Conservation (phyloP, 2,113 vertebrate species). For the Desmodus rotundus region DNA sequence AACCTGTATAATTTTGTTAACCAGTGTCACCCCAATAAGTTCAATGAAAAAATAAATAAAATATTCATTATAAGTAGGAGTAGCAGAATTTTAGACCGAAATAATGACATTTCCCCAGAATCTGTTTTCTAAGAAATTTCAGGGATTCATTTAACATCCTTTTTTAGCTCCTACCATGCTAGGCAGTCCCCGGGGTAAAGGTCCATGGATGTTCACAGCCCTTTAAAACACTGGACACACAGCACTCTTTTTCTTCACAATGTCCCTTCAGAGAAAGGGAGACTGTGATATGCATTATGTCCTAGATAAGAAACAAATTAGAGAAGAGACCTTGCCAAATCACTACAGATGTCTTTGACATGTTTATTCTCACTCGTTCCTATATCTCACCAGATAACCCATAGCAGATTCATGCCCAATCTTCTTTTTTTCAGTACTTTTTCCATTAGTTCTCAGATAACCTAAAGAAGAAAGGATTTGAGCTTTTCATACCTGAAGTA, state of each 20-base stretch:
- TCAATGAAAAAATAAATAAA: too few species aligned
- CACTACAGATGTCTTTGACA: neutral
- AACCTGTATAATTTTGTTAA: too few species aligned
- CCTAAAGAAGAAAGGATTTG: neutral
- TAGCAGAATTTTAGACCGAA: conserved; percentile 39
- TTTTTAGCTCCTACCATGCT: neutral
- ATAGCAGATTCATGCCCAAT: neutral
- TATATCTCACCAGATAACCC: neutral
- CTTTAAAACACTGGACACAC: neutral
- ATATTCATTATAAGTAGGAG: conserved; percentile 27
- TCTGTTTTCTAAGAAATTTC: neutral
- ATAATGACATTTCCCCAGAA: neutral
- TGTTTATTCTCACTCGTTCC: neutral
- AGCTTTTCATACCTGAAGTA: neutral
- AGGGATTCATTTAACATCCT: neutral
- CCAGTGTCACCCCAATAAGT: too few species aligned
- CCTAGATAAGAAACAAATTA: neutral
- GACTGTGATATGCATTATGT: neutral
- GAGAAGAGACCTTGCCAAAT: neutral
- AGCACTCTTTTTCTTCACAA: neutral
- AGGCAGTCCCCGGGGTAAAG: neutral
- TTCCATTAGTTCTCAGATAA: conserved; percentile 15
- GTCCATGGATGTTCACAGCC: neutral
- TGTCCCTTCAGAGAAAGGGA: neutral
- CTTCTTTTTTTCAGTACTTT: neutral